A percentile compares a stretch with the other conserved stretches of the same genome.
Evolutionary conservation across 2,797 vertebrate species (phyloP).

Genomic region (Astyanax mexicanus): DNA sequence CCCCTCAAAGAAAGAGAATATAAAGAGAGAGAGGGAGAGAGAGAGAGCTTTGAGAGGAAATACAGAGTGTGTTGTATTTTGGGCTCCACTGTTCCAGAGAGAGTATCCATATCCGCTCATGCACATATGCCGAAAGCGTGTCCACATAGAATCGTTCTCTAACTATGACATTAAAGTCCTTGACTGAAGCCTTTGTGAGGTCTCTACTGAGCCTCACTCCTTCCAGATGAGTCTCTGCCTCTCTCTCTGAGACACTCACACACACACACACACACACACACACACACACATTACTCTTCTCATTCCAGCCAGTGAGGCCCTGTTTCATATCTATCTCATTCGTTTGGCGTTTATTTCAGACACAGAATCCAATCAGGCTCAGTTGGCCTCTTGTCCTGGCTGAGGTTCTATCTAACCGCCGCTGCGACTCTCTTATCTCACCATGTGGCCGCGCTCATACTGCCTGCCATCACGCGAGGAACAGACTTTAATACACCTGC

Average conservation of each 20-base stretch:
- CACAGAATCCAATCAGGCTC: constrained; percentile 52
- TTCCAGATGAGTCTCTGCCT: constrained; percentile 13
- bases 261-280: not conserved
- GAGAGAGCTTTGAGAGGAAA: constrained; percentile 2
- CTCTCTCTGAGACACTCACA: not conserved
- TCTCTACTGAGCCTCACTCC: constrained; percentile 3
- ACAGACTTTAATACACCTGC: constrained; percentile 42
- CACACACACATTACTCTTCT: constrained; percentile 12
- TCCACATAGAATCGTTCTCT: constrained; percentile 29
- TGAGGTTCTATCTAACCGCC: constrained; percentile 46
- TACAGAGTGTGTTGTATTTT: not conserved
- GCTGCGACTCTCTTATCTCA: constrained; percentile 47
- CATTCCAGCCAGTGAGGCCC: constrained; percentile 7
- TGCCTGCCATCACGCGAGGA: constrained; percentile 36
- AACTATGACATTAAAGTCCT: constrained; percentile 36
- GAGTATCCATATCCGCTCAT: not conserved
- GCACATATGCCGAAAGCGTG: not conserved
- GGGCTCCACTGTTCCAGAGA: not conserved
- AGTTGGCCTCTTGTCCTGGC: constrained; percentile 52
- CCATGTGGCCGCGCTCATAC: constrained; percentile 40
- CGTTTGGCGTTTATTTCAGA: constrained; percentile 49
- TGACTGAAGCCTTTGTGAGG: constrained; percentile 20
- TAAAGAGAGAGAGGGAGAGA: too few relatives aligned
- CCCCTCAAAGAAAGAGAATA: too few relatives aligned
- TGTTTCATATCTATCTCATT: constrained; percentile 45